Conservation (phyloP, 1,140 invertebrate genomes). For the Doryteuthis pealeii region DNA sequence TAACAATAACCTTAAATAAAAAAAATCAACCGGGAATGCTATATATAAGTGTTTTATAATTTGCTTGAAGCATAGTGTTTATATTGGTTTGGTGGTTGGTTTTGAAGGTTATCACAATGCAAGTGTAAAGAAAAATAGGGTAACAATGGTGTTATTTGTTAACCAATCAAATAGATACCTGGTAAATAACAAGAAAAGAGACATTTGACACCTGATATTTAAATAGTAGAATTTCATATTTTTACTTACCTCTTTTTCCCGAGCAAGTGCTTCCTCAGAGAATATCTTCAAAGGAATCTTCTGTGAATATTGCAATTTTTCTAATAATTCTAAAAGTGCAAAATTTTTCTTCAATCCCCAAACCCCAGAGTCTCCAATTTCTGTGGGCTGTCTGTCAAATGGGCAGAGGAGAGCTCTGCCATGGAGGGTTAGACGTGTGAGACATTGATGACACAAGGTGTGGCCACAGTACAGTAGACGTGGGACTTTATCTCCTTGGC, state of each 20-base stretch:
- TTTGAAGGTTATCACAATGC: no score
- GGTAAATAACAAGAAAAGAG: no score
- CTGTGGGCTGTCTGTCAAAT: constrained; percentile 68
- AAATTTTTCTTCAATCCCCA: constrained; percentile 71
- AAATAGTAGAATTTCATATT: not conserved
- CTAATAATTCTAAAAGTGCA: constrained; percentile 67
- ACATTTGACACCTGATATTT: no score
- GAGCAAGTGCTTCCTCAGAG: constrained; percentile 59
- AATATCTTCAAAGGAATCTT: constrained; percentile 46
- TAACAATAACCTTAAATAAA: no score
- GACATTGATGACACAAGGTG: constrained; percentile 68
- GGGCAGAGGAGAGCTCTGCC: constrained; percentile 65
- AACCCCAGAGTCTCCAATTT: constrained; percentile 64
- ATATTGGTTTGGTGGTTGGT: no score
- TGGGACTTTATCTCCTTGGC: constrained; percentile 68
- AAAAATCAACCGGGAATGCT: no score
- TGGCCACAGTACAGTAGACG: constrained; percentile 68
- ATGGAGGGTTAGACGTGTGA: constrained; percentile 63
- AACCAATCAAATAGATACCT: no score
- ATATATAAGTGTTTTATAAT: no score
- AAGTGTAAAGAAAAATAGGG: no score
- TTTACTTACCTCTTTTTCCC: constrained; percentile 60
- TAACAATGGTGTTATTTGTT: no score
- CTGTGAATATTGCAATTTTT: constrained; percentile 62
- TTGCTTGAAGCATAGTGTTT: no score